These are phyloP conservation scores for Tigriopus californicus DNA, from an alignment of 2,888 invertebrate species.

Conservation along the genomic window DNA sequence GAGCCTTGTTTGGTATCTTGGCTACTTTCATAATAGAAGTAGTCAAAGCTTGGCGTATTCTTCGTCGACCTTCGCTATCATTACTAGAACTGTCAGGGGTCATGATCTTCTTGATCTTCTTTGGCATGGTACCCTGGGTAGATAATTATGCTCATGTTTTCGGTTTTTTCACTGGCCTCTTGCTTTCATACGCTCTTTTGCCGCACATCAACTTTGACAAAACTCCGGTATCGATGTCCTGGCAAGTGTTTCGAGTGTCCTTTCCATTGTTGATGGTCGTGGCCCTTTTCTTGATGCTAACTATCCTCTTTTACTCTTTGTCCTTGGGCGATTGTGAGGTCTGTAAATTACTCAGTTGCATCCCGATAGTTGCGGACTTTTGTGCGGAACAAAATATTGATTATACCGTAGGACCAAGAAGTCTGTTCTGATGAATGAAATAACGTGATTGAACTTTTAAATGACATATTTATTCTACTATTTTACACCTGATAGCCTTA, in stretches of 20 bases:
- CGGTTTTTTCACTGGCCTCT: constrained; percentile 81
- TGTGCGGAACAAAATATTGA: constrained; percentile 75
- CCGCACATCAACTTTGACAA: constrained; percentile 82
- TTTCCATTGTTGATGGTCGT: constrained; percentile 43
- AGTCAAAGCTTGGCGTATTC: constrained; percentile 70
- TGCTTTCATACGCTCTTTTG: constrained; percentile 76
- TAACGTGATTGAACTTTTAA: too few relatives aligned
- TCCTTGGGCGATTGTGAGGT: constrained; percentile 68
- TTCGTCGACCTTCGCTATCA: constrained; percentile 61
- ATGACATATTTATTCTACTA: too few relatives aligned
- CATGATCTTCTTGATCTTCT: constrained; percentile 50
- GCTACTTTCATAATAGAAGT: constrained; percentile 85
- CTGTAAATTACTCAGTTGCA: constrained; percentile 72
- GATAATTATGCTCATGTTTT: constrained; percentile 95
- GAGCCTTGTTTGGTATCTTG: constrained; percentile 83
- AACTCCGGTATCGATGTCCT: constrained; percentile 50
- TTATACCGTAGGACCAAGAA: constrained; percentile 27
- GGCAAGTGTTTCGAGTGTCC: constrained; percentile 44
- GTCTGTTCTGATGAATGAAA: too few relatives aligned
- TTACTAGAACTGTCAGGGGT: constrained; percentile 57
- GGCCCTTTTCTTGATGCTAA: constrained; percentile 41
- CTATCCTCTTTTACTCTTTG: constrained; percentile 63
- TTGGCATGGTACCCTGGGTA: constrained; percentile 87
- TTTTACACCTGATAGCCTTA: too few relatives aligned
- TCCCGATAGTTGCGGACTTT: constrained; percentile 69